Evolutionary conservation across 2,888 invertebrate species (phyloP), one percentile per base, ranked within the genome.

Genomic region (Eristalis intricaria): DNA sequence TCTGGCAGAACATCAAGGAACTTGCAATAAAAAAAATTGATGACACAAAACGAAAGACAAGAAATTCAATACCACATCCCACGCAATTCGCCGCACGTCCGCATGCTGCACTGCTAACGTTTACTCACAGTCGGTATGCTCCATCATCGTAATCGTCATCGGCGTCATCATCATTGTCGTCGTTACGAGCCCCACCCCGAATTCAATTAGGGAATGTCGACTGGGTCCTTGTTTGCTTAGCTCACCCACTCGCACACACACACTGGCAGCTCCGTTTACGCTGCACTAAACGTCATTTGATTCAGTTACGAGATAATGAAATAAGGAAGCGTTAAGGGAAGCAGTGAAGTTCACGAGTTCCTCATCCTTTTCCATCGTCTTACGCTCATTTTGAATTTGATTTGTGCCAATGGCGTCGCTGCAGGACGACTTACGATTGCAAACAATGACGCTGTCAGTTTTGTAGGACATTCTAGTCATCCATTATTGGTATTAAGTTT

Each of bases 311-410:
- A 19, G 56, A 70, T 86, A 86, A 86, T 86, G 65, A 70, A 83
- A 86, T 86, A 86, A 83, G 83, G 75, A 83, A 86, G 71, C 83
- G 79, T 86, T 78, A 83, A 75, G 66, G 83, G 71, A 78, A 68
- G 50, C 69, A 64, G 15, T 63, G 76, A 38, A 70, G 40, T 66
- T 63, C 69, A 76, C 61, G 70, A 83, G 82, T 73, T 70, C 61
- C 11, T 2, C 13, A n/a, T 1, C 43, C 3, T 38, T 50, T 8
- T 35, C 22, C 40, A 15, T 19, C 11, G 43, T 1, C 22, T 38
- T 35, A 63, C 63, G 50, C 69, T 23, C 50, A 38, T 69, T 63
- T 66, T 66, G 40, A 60, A 60, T 50, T 63, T 68, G 38, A 77
- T 73, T 61, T 73, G 60, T 23, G 26, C 26, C 11, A n/a, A 68